Evolutionary conservation across 1,140 invertebrate genomes (phyloP).

Genomic region (Lasioglossum albipes): DNA sequence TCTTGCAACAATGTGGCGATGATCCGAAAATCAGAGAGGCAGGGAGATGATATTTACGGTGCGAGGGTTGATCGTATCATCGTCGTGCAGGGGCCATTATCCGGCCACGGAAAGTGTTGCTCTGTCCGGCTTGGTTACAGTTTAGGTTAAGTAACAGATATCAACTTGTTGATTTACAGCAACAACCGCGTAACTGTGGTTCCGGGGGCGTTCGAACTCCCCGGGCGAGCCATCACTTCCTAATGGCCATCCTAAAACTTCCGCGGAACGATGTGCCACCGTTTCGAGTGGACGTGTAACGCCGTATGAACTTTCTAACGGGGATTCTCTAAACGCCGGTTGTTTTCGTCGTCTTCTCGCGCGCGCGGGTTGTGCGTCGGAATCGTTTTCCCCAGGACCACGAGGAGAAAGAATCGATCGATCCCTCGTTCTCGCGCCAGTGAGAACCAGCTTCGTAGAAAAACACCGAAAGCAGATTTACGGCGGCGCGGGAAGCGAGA

Average conservation of each 20-base stretch:
- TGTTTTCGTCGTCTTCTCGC: background rate
- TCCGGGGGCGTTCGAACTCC: slow-evolving; percentile 65
- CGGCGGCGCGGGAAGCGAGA: background rate
- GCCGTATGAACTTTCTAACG: slow-evolving; percentile 21
- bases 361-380: too few species aligned
- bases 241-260: slow-evolving; percentile 72
- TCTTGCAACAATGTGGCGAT: too few species aligned
- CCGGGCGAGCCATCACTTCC: slow-evolving; percentile 69
- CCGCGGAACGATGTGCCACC: slow-evolving; percentile 45
- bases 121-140: slow-evolving; percentile 36
- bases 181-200: slow-evolving; percentile 67
- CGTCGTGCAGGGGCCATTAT: slow-evolving; percentile 2
- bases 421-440: too few species aligned
- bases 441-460: background rate
- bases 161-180: slow-evolving; percentile 78
- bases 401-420: background rate
- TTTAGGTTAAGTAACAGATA: slow-evolving; percentile 62
- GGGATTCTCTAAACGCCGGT: slow-evolving; percentile 26
- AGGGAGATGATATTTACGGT: too few species aligned
- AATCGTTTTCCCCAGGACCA: too few species aligned
- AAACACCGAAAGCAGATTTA: background rate
- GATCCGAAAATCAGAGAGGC: too few species aligned
- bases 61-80: background rate
- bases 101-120: background rate
- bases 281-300: slow-evolving; percentile 35